A percentile compares a stretch with the other conserved stretches of the same genome.
These are phyloP conservation scores for Glomeris marginata DNA, from an alignment of 2,888 invertebrate species.

Conservation along the genomic window DNA sequence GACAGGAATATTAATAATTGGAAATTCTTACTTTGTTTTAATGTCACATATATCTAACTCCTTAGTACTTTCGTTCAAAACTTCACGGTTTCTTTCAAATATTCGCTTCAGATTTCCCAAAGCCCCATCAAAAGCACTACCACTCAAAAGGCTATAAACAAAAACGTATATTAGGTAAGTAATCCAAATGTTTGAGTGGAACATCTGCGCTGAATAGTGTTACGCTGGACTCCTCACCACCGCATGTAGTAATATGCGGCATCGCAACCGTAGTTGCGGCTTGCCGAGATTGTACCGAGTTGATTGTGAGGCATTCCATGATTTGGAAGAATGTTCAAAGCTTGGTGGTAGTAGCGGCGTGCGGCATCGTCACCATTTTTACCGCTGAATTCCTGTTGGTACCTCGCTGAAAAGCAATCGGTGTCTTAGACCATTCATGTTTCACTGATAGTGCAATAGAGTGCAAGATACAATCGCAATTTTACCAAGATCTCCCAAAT, in stretches of 20 bases:
- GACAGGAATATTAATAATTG: slow-evolving; percentile 17
- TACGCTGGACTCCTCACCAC: slow-evolving; percentile 40
- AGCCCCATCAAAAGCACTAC: slow-evolving; percentile 73
- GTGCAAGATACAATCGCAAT: slow-evolving; percentile 3
- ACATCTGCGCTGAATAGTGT: neutral
- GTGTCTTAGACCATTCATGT: slow-evolving; percentile 1
- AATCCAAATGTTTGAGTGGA: neutral
- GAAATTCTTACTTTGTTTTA: slow-evolving; percentile 35
- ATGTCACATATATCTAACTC: slow-evolving; percentile 13
- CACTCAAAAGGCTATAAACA: slow-evolving; percentile 41
- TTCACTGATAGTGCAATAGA: neutral
- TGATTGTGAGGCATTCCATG: slow-evolving; percentile 91
- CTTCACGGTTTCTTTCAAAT: slow-evolving; percentile 35
- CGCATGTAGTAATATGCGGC: slow-evolving; percentile 80
- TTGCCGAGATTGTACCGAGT: slow-evolving; percentile 70
- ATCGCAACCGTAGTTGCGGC: slow-evolving; percentile 65
- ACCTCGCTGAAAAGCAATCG: slow-evolving; percentile 47
- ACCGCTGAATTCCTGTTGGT: slow-evolving; percentile 60
- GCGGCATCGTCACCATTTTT: slow-evolving; percentile 51
- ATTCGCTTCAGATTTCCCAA: slow-evolving; percentile 64
- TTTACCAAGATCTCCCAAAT: slow-evolving; percentile 62
- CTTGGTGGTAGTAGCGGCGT: slow-evolving; percentile 58
- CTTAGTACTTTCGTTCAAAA: slow-evolving; percentile 7
- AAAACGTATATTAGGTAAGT: slow-evolving; percentile 4
- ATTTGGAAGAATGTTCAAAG: slow-evolving; percentile 56